phyloP scores from a whole-genome alignment of 1,140 invertebrate species.

The Drosophila paulistorum region DNA sequence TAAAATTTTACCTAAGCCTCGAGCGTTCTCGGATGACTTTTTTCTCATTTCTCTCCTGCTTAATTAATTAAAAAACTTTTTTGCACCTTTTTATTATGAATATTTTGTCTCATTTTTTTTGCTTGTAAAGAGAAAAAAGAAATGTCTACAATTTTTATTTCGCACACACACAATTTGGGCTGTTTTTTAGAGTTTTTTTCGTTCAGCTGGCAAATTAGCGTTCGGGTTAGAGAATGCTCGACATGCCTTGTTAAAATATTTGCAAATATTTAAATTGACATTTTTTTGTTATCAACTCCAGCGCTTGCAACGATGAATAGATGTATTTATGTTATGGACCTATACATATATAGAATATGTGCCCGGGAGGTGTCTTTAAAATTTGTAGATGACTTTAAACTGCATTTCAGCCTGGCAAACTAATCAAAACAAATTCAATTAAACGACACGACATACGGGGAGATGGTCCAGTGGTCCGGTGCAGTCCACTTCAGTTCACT shows the following conservation, averaged over 20 bases:
- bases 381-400: slow-evolving; percentile 64
- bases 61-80: slow-evolving; percentile 81
- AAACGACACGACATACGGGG: slow-evolving; percentile 67
- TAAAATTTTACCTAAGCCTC: slow-evolving; percentile 48
- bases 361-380: slow-evolving; percentile 24
- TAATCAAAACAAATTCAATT: slow-evolving; percentile 82
- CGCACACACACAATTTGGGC: slow-evolving; percentile 40
- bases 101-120: slow-evolving; percentile 17
- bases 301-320: background rate
- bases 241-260: slow-evolving; percentile 76
- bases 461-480: background rate
- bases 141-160: slow-evolving; percentile 74
- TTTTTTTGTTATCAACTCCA: slow-evolving; percentile 47
- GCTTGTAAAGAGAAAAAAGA: slow-evolving; percentile 32
- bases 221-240: slow-evolving; percentile 20
- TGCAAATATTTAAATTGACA: slow-evolving; percentile 82
- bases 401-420: slow-evolving; percentile 51
- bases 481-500: slow-evolving; percentile 16
- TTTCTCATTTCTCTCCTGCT: slow-evolving; percentile 29
- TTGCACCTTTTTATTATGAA: slow-evolving; percentile 52
- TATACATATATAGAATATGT: slow-evolving; percentile 46
- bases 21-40: background rate
- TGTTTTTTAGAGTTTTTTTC: slow-evolving; percentile 3
- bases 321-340: slow-evolving; percentile 48
- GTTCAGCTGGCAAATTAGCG: slow-evolving; percentile 57